Base-by-base conservation (phyloP, 2,797 vertebrate genomes). In the Lithobates sylvaticus region DNA sequence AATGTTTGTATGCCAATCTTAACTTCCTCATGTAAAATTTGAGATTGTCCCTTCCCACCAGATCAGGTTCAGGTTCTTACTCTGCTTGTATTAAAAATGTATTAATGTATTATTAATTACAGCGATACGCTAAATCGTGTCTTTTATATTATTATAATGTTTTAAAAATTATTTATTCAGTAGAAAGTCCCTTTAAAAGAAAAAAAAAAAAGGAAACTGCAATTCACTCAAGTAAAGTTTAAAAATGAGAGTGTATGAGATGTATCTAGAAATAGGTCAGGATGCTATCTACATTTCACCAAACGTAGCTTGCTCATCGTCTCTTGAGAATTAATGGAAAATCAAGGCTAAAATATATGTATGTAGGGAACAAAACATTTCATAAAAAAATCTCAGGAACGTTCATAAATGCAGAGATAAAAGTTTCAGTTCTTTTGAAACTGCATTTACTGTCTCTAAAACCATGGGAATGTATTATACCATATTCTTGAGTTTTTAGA, bases 241-340 rank as follows among this genome's bases (percentile, higher is more conserved):
- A 65, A 36, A 78, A 39, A 26, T 65, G 8, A 39, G 21, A 36
- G 10, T 13, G 0, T 39, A 21, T 54, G 50, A 50, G 29, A 50
- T 69, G 29, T 54, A 32, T 50, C 18, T 47, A 32, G 42, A 80
- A 70, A 80, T 50, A 80, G 39, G 42, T 80, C 65, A 69, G 65
- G 26, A 80, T 32, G 18, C 50, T 65, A 54, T 70, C 39, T 79
- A 50, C 36, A 79, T 69, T 80, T 67, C 50, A 80, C 26, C 47
- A 29, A 80, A 50, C 65, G 50, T 67, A 44, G 32, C 27, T 47
- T 50, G 10, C 42, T 13, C 18, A 8, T 13, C 23, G 2, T 70
- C 65, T 80, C 58, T 7, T 54, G 65, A 67, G 78, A 47, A 80
- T 80, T 69, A 50, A 70, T 80, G 64, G 78, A 70, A 80, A 80